Percentiles rank a stretch among this genome's conserved stretches.
These are phyloP conservation scores for Etheostoma perlongum DNA, from an alignment of 2,797 vertebrate genomes.

Conservation along the genomic window DNA sequence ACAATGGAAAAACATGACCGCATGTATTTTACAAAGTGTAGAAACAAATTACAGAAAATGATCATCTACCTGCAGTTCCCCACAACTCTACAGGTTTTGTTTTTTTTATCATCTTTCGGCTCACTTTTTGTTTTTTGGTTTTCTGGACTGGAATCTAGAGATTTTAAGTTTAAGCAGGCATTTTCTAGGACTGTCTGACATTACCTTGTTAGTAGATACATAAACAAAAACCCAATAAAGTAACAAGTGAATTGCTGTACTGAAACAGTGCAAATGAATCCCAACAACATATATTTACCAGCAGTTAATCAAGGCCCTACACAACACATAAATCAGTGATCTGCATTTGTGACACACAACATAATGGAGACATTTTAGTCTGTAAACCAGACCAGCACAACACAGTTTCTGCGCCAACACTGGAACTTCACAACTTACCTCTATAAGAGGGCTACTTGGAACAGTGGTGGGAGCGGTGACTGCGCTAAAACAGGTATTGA, in stretches of 20 bases:
- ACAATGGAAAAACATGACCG: background rate
- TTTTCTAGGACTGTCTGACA: conserved; percentile 11
- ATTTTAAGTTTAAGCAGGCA: background rate
- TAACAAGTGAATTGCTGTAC: conserved; percentile 13
- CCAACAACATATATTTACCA: conserved; percentile 9
- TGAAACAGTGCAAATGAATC: conserved; percentile 22
- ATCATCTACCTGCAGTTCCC: background rate
- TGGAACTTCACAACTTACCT: conserved; percentile 7
- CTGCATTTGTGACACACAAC: conserved; percentile 12
- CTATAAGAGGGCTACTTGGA: background rate
- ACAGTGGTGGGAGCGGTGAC: conserved; percentile 28
- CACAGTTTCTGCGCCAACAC: background rate
- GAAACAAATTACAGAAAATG: conserved; percentile 2
- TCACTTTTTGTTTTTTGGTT: background rate
- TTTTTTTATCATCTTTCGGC: background rate
- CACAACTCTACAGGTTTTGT: background rate
- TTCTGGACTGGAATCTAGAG: background rate
- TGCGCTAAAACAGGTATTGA: conserved; percentile 35
- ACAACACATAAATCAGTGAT: conserved; percentile 17
- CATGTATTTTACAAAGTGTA: background rate
- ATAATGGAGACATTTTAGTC: conserved; percentile 16
- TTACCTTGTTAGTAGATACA: background rate
- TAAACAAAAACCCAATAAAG: background rate
- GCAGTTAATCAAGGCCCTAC: conserved; percentile 2
- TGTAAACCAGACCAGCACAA: background rate